Evolutionary conservation across 2,888 invertebrate genomes (phyloP).

Genomic region (Sceliomorpha sp.): DNA sequence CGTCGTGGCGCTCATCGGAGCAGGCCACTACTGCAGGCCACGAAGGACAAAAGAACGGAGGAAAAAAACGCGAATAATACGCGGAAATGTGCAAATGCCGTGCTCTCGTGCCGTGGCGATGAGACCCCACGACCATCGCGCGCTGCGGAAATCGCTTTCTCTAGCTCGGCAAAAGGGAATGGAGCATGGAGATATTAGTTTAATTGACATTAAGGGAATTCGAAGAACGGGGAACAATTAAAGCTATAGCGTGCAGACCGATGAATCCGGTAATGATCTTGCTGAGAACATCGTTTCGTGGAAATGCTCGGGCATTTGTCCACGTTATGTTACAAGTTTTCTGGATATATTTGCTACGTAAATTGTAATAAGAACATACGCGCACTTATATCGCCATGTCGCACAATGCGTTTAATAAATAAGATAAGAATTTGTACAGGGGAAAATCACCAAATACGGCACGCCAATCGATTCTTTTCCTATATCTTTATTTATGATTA

Average conservation of each 20-base stretch:
- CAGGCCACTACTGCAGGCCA: background rate
- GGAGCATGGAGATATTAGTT: conserved; percentile 9
- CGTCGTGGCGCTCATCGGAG: background rate
- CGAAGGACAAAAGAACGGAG: background rate
- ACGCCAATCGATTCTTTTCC: too few species aligned
- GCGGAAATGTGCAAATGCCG: conserved; percentile 18
- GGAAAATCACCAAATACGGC: too few species aligned
- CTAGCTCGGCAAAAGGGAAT: conserved; percentile 40
- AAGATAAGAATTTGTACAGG: too few species aligned
- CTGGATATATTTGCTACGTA: too few species aligned
- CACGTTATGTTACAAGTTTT: too few species aligned
- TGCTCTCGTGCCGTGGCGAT: conserved; percentile 46
- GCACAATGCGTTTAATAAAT: too few species aligned
- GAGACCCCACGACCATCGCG: conserved; percentile 28
- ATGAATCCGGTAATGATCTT: background rate
- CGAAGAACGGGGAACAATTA: background rate
- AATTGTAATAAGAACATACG: too few species aligned
- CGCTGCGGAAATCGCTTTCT: conserved; percentile 61
- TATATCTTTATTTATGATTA: too few species aligned
- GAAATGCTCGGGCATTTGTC: too few species aligned
- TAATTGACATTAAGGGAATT: conserved; percentile 12
- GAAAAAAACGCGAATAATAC: conserved; percentile 9
- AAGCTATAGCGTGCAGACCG: background rate
- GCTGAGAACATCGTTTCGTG: too few species aligned
- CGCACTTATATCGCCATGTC: too few species aligned